These are phyloP conservation scores for Steinernema hermaphroditum DNA, from an alignment of 2,888 invertebrate genomes.

Conservation along the genomic window DNA sequence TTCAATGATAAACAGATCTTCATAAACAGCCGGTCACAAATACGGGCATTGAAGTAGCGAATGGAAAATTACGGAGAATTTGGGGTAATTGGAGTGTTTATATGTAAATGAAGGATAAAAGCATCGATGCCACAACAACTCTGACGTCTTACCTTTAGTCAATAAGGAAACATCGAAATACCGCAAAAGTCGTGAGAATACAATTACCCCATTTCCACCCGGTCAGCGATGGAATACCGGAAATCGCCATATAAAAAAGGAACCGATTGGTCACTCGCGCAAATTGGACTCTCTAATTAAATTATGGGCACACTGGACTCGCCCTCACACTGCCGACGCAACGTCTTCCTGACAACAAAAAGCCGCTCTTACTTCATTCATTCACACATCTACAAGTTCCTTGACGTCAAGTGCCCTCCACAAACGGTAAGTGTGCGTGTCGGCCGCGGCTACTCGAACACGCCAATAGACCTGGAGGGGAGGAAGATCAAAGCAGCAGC, in stretches of 20 bases:
- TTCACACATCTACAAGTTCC: slow-evolving; percentile 13
- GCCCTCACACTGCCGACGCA: neutral
- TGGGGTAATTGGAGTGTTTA: too few species aligned
- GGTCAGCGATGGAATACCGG: neutral
- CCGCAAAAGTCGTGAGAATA: too few species aligned
- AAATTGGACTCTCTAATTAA: neutral
- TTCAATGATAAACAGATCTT: too few species aligned
- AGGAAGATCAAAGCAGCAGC: neutral
- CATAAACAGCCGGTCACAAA: too few species aligned
- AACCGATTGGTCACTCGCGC: neutral
- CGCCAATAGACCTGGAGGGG: slow-evolving; percentile 2
- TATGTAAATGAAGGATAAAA: too few species aligned
- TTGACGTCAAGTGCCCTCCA: slow-evolving; percentile 11
- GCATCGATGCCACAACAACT: too few species aligned
- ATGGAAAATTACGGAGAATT: too few species aligned
- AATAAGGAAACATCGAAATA: too few species aligned
- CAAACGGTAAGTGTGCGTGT: slow-evolving; percentile 27
- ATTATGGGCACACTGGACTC: neutral
- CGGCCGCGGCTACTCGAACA: slow-evolving; percentile 15
- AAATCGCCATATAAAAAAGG: neutral
- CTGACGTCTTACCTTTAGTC: too few species aligned
- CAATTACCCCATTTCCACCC: too few species aligned
- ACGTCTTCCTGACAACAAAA: slow-evolving; percentile 6
- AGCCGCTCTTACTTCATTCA: slow-evolving; percentile 17
- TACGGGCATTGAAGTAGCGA: too few species aligned